Evolutionary conservation across 2,888 invertebrate species (phyloP), one percentile per base, ranked within the genome.

Genomic region (Cheilosia grossa): DNA sequence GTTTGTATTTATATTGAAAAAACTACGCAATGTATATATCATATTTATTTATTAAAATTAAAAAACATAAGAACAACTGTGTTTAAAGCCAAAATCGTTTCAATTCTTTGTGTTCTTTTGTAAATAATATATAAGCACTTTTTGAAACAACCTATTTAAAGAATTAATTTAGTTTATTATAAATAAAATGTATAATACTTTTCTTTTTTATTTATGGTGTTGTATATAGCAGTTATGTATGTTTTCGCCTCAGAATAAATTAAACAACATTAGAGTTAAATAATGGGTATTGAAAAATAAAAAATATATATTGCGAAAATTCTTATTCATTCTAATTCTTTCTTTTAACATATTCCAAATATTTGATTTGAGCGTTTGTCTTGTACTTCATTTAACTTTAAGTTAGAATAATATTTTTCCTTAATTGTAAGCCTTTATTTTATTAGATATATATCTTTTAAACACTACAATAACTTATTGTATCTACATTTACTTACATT

Each of bases 351-450:
- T 49, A 17, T 75, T 58, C 66, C 64, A 75, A 75, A 66, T 67
- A 59, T 67, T 59, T 67, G 17, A 70, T 77, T 78, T 82, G 82
- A 82, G 82, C 82, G 13, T 61, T 77, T 77, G 24, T 72, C 82
- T 82, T 82, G 78, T 82, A 82, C 82, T 82, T 61, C 24, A 78
- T 56, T 78, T 49, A 72, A 72, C 44, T 42, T 77, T 47, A 19
- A 77, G 42, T 77, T 44, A 66, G 70, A 77, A 59, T 66, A 69
- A 69, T 77, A 37, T 67, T 61, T 37, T 77, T 69, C 30, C 42
- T 78, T 63, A 63, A 42, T 53, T 40, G 3, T 24, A 21, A 37
- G 2, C 19, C 66, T 67, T 49, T 51, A 7, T 58, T 58, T 17
- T 21, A 37, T 27, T 30, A 9, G 30, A 54, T 66, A 40, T 54